Evolutionary conservation across 2,888 invertebrate species (phyloP), one percentile per base, ranked within the genome.

Genomic region (Eristalis pertinax): DNA sequence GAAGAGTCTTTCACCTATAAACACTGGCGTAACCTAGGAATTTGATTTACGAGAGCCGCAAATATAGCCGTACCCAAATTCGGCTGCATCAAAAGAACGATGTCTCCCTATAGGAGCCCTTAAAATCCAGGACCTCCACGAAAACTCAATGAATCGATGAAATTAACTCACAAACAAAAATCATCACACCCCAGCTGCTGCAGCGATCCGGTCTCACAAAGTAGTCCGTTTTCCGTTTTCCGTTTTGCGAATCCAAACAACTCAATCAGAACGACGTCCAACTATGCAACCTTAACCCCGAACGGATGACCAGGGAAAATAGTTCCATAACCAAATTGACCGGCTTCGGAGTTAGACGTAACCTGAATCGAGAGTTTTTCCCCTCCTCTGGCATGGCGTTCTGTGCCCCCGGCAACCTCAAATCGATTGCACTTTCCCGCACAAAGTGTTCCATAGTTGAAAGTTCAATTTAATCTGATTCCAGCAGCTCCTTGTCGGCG

Each of bases 401-500:
- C 32, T 32, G 32, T 68, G 67, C 19, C 35, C 63, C 32, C 50
- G 60, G 32, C 29, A 82, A 86, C 78, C 70, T 64, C 74, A 86
- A 83, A 86, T 86, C 86, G 78, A 86, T 86, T 86, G 83, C 78
- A 83, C 86, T 82, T 86, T 82, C 70, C 73, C 74, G 74, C 68
- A 84, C 74, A 85, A 78, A 77, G 65, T 78, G 70, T 58, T 75
- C 70, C 67, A 60, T 64, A 82, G 78, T 75, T 82, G 74, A 86
- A 75, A 79, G 86, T 83, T 86, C 78, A 79, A 82, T 86, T 86
- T 86, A 83, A 83, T 82, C 78, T 75, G 70, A 86, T 82, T 82
- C 69, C 35, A 65, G 22, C 72, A 60, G 50, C 69, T 78, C 78
- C 76, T 58, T 73, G 63, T 43, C 69, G 63, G 15, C 60, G 74